Base-by-base conservation (phyloP, 2,797 vertebrate genomes). In the Poliocrania exsul region DNA sequence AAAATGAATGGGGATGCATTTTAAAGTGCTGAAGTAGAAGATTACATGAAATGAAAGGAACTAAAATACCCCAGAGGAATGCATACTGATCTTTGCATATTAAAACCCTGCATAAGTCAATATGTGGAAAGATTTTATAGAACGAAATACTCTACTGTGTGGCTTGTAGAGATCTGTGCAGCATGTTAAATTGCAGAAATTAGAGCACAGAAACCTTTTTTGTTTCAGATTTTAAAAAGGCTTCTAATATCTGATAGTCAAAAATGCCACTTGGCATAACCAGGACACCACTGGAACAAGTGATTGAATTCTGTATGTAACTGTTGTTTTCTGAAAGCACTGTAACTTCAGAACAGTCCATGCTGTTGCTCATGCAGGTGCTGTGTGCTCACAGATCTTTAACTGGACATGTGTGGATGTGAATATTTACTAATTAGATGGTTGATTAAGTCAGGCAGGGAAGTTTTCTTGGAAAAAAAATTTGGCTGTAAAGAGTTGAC, bases 101-200 rank as follows among this genome's bases (percentile, higher is more conserved):
- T 62, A 79, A 88, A 95, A 28, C 4, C 33, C 28, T 40, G 29
- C 16, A 6, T 60, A 94, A 90, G 51, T 50, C 57, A 75, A 8
- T 35, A 35, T 11, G 3, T 40, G 26, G 60, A 26, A 62, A 33
- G 7, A 9, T 71, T 72, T 91, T 61, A 25, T 75, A 46, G 51
- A 90, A 88, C 86, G 81, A 88, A 95, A 66, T 73, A 86, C 19
- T 50, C 9, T 73, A 69, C 44, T 81, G 86, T 29, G 54, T 72
- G 54, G 28, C 82, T 92, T 88, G 23, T 31, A 81, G 47, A 73
- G 42, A 38, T 35, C n/a, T 3, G 0, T 61, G 10, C 18, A 26
- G 2, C 18, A 13, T 16, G 78, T 78, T 5, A 47, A 70, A 35
- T 2, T 49, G 19, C 31, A 70, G 49, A 83, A 67, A 33, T 67